Base-by-base conservation (phyloP, 2,888 invertebrate species). In the Nudaria mundana region DNA sequence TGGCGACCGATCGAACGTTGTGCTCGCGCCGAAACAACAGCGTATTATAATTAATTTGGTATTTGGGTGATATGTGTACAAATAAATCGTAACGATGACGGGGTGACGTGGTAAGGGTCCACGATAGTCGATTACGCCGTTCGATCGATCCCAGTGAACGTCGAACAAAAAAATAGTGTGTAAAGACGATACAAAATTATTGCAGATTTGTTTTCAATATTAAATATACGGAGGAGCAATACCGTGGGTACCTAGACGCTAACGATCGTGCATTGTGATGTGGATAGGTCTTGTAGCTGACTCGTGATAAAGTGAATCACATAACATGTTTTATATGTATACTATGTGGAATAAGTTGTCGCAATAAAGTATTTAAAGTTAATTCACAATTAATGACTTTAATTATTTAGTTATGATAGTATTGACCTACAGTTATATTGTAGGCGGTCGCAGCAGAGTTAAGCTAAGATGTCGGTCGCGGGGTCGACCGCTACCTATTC, bases 351-450 rank as follows among this genome's bases (percentile, higher is more conserved):
- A 82, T 86, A 86, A 87, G 87, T 87, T 88, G 82, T 87, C 87
- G 78, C 85, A 88, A 88, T 88, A 88, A 88, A 88, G 86, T 87
- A 87, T 88, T 87, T 87, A 85, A 87, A 86, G 84, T 84, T 85
- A 82, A 81, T 84, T 84, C 74, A 79, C 76, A 77, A 71, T 68
- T 68, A 67, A 73, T 76, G 82, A 80, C 76, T 88, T 88, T 85
- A 76, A 82, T 84, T 58, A 51, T 59, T 73, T 78, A 72, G 72
- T 65, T 64, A 62, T 71, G 66, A 69, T 71, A 63, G 65, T 73
- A 74, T 71, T 66, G 62, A 66, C 73, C 72, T 70, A 61, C 58
- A 57, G 48, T 50, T 40, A 28, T 46, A 52, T 36, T 37, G 56
- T 66, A 63, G 60, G 63, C 63, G 61, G 63, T 40, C 51, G 52